Base-by-base conservation (phyloP, 92 coral and sea anemone species). In the Muricea muricata region DNA sequence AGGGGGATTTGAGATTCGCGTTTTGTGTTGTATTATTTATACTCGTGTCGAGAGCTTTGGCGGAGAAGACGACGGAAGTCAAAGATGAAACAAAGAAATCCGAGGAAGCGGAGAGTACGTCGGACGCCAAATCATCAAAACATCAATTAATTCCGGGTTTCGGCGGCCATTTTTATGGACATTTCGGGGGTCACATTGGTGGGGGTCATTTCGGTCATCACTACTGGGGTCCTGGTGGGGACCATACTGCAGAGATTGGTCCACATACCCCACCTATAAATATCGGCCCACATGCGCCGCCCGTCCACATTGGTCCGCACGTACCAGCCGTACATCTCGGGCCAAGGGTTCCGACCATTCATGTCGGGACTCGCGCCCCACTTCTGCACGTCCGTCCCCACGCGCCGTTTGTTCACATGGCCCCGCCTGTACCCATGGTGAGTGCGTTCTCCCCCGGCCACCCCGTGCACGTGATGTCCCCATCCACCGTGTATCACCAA, bases 241-340 rank as follows among this genome's bases (percentile, higher is more conserved):
- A 97, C 41, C 99, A 97, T 83, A 97, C 99, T 9, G 94, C 99
- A 3, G 98, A 94, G n/a, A 85, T 97, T 56, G 99, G 99, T 15
- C 99, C 99, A 40, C 99, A 97, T 56, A 94, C 98, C 57, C 99
- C 99, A 23, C 99, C 99, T n/a, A 94, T 97, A 58, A 93, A 97
- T 81, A 97, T 97, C 52, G 99, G 99, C 28, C 99, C 99, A 30
- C 94, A 97, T 80, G 99, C 99, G 46, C 99, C 99, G 55, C 99
- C 99, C 14, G 99, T 97, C 58, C 99, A 97, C 71, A 94, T 97
- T 70, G 98, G 93, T 29, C 97, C 99, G 0, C 99, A 97, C 77
- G 99, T 97, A 8, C 99, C 99, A 1, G 97, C 99, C 11, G 91
- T 97, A 18, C 99, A 97, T 83, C 88, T 97, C 45, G 93, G 99